Percentiles rank a stretch among this genome's conserved stretches.
Evolutionary conservation across 2,888 invertebrate species (phyloP).

Genomic region (Drosophila trichaetosa): DNA sequence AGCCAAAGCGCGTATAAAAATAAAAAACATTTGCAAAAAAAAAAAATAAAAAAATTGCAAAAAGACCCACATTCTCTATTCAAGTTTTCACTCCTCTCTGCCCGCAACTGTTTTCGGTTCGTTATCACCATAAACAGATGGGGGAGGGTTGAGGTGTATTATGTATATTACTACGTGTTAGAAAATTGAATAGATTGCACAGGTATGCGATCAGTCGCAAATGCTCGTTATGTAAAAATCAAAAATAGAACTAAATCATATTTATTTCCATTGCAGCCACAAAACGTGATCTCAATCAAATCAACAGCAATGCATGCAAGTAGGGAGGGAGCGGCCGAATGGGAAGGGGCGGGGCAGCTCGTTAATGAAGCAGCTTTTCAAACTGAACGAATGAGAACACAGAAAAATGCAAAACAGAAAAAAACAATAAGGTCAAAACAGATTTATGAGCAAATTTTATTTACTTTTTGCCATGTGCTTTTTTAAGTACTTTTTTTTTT

Average conservation of each 20-base stretch:
- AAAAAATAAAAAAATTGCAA: slow-evolving; percentile 59
- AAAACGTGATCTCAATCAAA: slow-evolving; percentile 47
- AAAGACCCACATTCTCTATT: slow-evolving; percentile 53
- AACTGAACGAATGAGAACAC: slow-evolving; percentile 17
- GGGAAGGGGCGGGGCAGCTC: slow-evolving; percentile 15
- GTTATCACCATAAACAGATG: neutral
- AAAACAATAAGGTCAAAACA: slow-evolving; percentile 47
- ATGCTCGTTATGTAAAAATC: slow-evolving; percentile 59
- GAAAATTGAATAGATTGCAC: slow-evolving; percentile 48
- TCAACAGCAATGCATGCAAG: neutral
- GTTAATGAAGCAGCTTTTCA: slow-evolving; percentile 30
- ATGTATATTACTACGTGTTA: slow-evolving; percentile 54
- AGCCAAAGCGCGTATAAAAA: slow-evolving; percentile 33
- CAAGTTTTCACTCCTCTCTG: slow-evolving; percentile 7
- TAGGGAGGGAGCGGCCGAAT: neutral
- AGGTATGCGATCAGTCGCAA: slow-evolving; percentile 52
- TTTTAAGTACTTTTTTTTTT: slow-evolving; percentile 47
- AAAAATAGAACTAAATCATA: slow-evolving; percentile 7
- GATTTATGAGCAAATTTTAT: slow-evolving; percentile 53
- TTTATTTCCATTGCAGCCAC: slow-evolving; percentile 18
- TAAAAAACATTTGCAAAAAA: slow-evolving; percentile 22
- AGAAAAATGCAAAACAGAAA: slow-evolving; percentile 10
- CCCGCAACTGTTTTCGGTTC: slow-evolving; percentile 3
- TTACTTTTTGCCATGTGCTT: slow-evolving; percentile 46
- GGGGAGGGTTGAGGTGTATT: slow-evolving; percentile 1